Evolutionary conservation across 2,797 vertebrate genomes (phyloP), one percentile per base, ranked within the genome.

Genomic region (Malurus leucopterus): DNA sequence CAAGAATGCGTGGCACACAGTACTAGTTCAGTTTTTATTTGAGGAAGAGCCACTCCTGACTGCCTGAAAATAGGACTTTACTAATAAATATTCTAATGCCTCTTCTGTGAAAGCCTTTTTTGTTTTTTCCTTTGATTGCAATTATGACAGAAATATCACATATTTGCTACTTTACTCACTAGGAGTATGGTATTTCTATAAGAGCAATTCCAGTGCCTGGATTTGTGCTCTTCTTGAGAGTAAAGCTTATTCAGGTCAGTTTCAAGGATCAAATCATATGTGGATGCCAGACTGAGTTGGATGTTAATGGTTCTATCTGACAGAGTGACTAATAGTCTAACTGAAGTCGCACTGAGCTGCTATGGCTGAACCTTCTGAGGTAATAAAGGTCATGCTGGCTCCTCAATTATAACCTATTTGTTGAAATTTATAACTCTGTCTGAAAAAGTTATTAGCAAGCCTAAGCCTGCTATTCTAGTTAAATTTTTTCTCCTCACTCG

Each of bases 331-430:
- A 81, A 86, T 49, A 62, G 88, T 53, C 50, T 62, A 59, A 75
- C 55, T 89, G 93, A 95, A 93, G 63, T 94, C 67, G 2, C 53
- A 18, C 88, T 76, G 90, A 94, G 79, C 47, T 67, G 38, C 74
- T 90, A 2, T 82, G 44, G 57, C 63, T 92, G 83, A 92, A 77
- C 71, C 58, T 93, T 86, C 79, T 82, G 55, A 91, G 93, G 90
- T 90, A 92, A 89, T 81, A 92, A 86, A 94, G 82, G 84, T 95
- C 92, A 89, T 86, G 65, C 71, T 83, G 67, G 77, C 58, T 84
- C 54, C 84, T 96, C 75, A 82, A 69, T 95, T 96, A 82, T 71
- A 91, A 87, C 55, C 44, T 89, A 54, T 86, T 92, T 82, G 62
- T 64, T 93, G 67, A 90, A 79, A 93, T 90, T 74, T 89, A 86